Conservation (phyloP, 2,113 vertebrate genomes). For the Halcyon senegalensis region DNA sequence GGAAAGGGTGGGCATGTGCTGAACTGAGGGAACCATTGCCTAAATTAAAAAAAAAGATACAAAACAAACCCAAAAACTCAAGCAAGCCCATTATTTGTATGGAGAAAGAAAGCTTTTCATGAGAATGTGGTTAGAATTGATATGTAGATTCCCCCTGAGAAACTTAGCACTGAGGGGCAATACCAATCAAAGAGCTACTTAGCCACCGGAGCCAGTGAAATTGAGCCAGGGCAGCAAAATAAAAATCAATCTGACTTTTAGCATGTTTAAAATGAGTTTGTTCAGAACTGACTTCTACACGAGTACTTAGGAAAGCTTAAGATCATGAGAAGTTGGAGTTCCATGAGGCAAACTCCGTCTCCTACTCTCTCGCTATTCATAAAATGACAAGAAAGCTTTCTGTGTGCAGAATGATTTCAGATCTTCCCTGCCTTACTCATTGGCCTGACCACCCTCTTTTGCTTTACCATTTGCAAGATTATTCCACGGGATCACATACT, state of each 20-base stretch:
- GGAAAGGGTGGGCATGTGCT: not conserved
- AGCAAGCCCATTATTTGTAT: not conserved
- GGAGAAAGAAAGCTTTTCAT: not conserved
- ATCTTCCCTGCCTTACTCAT: not conserved
- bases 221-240: conserved; percentile 13
- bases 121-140: not conserved
- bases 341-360: not conserved
- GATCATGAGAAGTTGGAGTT: not conserved
- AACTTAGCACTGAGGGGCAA: not conserved
- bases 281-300: not conserved
- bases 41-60: not conserved
- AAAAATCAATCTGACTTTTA: conserved; percentile 20
- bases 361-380: not conserved
- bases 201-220: conserved; percentile 2
- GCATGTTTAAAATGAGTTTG: not conserved
- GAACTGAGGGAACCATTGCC: not conserved
- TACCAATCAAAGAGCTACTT: conserved; percentile 21
- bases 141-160: not conserved
- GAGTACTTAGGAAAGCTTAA: not conserved
- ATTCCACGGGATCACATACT: not conserved
- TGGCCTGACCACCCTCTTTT: not conserved
- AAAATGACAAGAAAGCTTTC: not conserved
- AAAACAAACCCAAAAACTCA: not conserved
- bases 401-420: not conserved
- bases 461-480: not conserved